Base-by-base conservation (phyloP, 2,113 vertebrate species). In the Microtus montanus region DNA sequence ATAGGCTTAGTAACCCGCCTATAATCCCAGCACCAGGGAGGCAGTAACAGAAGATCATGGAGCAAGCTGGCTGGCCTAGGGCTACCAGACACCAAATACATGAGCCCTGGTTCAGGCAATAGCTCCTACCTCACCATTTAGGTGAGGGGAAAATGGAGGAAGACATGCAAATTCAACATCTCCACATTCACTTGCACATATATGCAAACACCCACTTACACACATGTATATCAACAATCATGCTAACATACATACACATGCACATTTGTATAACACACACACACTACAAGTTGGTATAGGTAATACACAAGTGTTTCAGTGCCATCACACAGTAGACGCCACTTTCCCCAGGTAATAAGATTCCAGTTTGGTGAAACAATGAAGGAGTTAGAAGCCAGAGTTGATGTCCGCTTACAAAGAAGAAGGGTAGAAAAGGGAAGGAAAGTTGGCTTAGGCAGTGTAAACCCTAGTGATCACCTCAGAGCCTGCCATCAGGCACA, bases 401-500 rank as follows among this genome's bases (percentile, higher is more conserved):
- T 73, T 22, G 24, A 87, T 64, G 63, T 70, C 41, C 19, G 35
- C n/a, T 41, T 30, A 82, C 9, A 47, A 64, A 85, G 15, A 64
- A 85, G 20, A 68, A 78, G 70, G 66, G 44, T 1, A 78, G 47
- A n/a, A 58, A 20, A 54, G n/a, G 15, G 28, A 77, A 86, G n/a
- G 47, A 30, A 64, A 74, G 68, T 33, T 17, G 17, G 49, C 52
- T 30, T 11, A 26, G 54, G 35, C 75, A 52, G 15, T 5, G 35
- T 33, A 12, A 13, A 24, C 78, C 5, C 12, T 49, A 30, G 71
- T 64, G 82, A 79, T 87, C 82, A 87, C 87, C 87, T 92, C 91
- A 13, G 30, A 80, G 90, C 22, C 63, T 66, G 88, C 93, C 75
- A 80, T 41, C 17, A 90, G n/a, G 93, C 91, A 4, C n/a, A 63